phyloP scores from a whole-genome alignment of 1,140 invertebrate genomes.

The Bradysia coprophila region DNA sequence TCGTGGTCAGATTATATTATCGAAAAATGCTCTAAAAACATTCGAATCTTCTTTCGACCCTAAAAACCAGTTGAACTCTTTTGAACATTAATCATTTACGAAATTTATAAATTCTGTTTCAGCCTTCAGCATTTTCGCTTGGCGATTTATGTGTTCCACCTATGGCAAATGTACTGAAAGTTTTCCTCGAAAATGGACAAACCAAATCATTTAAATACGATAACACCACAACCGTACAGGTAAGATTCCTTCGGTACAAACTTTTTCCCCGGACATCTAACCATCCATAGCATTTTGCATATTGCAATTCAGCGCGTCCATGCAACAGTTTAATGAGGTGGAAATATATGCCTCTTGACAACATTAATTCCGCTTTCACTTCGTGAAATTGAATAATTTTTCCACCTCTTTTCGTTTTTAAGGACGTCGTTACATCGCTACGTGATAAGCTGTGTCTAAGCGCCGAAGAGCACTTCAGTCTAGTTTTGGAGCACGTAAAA shows the following conservation, averaged over 20 bases:
- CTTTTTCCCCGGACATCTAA: not conserved
- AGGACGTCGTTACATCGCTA: slow-evolving; percentile 68
- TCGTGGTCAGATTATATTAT: no score
- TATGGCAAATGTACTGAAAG: slow-evolving; percentile 84
- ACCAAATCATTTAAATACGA: slow-evolving; percentile 96
- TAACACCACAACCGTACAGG: slow-evolving; percentile 58
- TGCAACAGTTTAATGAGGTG: not conserved
- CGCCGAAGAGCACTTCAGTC: slow-evolving; percentile 64
- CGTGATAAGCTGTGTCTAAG: slow-evolving; percentile 70
- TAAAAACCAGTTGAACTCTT: no score
- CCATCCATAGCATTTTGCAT: not conserved
- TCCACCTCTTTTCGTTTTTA: no score
- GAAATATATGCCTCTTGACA: not conserved
- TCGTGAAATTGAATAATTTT: not conserved
- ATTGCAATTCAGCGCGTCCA: no score
- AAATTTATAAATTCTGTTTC: slow-evolving; percentile 18
- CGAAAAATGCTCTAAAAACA: no score
- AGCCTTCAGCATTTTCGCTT: slow-evolving; percentile 57
- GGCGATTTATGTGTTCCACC: slow-evolving; percentile 67
- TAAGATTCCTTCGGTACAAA: slow-evolving; percentile 1
- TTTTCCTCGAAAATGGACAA: slow-evolving; percentile 86
- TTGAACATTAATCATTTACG: no score
- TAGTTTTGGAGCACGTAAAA: slow-evolving; percentile 82
- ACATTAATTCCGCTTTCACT: not conserved
- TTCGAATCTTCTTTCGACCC: no score